These are phyloP conservation scores for Steinernema scapterisci DNA, from an alignment of 2,888 invertebrate species.

Conservation along the genomic window DNA sequence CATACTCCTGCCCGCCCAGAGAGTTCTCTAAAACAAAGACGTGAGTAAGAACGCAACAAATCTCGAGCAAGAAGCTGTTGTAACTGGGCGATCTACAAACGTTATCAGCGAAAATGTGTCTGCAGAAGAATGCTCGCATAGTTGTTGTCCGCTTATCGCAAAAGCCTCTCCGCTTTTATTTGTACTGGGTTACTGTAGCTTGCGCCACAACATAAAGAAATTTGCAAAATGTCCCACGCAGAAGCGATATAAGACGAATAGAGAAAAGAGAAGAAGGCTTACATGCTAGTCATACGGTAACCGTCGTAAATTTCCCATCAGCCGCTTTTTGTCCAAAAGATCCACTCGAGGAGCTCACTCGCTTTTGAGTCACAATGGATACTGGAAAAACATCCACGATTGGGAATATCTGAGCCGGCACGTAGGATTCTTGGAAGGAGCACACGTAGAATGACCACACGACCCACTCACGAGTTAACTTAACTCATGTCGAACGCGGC, in stretches of 20 bases:
- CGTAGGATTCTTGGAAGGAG: too few relatives aligned
- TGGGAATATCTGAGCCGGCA: not conserved
- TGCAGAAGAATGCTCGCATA: too few relatives aligned
- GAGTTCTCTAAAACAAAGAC: not conserved
- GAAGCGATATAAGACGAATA: not conserved
- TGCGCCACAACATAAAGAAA: not conserved
- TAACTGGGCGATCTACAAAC: too few relatives aligned
- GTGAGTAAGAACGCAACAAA: too few relatives aligned
- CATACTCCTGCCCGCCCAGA: slow-evolving; percentile 24
- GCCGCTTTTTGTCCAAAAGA: not conserved
- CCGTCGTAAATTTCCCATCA: slow-evolving; percentile 20
- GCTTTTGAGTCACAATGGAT: not conserved
- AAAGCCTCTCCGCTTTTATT: not conserved
- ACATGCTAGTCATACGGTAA: slow-evolving; percentile 28
- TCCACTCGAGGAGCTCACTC: not conserved
- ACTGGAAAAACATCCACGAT: not conserved
- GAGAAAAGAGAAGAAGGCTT: not conserved
- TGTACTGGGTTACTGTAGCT: not conserved
- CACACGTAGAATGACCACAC: too few relatives aligned
- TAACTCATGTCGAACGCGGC: too few relatives aligned
- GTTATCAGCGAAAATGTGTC: too few relatives aligned
- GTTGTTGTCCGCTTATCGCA: not conserved
- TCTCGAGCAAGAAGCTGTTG: too few relatives aligned
- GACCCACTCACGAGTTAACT: too few relatives aligned
- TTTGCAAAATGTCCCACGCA: slow-evolving; percentile 22